Evolutionary conservation across 1,140 invertebrate genomes (phyloP).

Genomic region (Hetaerina americana): DNA sequence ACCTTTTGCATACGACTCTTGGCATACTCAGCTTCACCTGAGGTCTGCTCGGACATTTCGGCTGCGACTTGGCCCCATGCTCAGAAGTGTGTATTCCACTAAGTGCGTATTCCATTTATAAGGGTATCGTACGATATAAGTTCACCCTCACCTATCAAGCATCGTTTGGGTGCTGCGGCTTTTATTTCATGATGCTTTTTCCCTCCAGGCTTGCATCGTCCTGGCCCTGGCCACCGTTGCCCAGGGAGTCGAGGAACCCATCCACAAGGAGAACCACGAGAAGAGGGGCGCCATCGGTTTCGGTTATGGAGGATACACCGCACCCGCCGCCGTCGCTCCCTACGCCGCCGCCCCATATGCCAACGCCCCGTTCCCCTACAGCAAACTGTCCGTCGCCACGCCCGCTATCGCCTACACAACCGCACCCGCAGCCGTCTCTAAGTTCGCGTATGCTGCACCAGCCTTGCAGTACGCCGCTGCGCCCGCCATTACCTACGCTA

Average conservation of each 20-base stretch:
- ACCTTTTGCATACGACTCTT: too few relatives aligned
- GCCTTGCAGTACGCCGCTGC: background rate
- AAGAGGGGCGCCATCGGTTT: conserved; percentile 8
- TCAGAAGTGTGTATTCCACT: too few relatives aligned
- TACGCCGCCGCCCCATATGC: background rate
- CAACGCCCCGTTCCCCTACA: too few relatives aligned
- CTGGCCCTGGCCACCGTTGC: conserved; percentile 5
- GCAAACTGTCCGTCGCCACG: too few relatives aligned
- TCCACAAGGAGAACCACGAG: conserved; percentile 4
- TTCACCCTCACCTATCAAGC: too few relatives aligned
- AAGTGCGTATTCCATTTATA: too few relatives aligned
- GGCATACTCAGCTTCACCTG: too few relatives aligned
- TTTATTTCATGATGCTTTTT: background rate
- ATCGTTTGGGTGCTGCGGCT: too few relatives aligned
- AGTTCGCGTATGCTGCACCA: conserved; percentile 1
- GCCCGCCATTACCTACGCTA: background rate
- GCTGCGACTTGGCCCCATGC: too few relatives aligned
- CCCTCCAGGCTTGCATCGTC: conserved; percentile 6
- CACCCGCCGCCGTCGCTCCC: background rate
- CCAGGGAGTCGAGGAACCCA: conserved; percentile 2
- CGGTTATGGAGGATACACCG: conserved; percentile 2
- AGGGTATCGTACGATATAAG: too few relatives aligned
- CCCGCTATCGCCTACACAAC: background rate
- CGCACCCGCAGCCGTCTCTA: background rate
- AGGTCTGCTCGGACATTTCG: too few relatives aligned